These are phyloP conservation scores for Brachionus paranguensis DNA, from an alignment of 1,140 invertebrate species.

Conservation along the genomic window DNA sequence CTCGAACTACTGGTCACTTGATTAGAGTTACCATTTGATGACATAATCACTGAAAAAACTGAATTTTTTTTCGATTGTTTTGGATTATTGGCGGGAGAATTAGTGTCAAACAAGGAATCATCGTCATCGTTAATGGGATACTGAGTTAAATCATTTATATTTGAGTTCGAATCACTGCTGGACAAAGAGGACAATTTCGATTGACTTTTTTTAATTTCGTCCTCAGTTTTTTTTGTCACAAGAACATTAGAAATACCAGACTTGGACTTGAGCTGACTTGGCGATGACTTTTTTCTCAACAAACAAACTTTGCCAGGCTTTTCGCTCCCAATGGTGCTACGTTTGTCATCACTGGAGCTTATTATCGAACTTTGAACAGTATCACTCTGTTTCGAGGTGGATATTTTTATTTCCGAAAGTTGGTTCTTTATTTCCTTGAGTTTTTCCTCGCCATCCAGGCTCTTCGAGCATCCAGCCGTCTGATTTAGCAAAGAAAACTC, in stretches of 20 bases:
- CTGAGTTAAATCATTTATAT: neutral
- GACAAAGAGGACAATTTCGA: neutral
- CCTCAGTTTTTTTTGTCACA: neutral
- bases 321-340: neutral
- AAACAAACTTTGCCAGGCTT: neutral
- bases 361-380: conserved; percentile 5
- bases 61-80: neutral
- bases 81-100: neutral
- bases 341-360: neutral
- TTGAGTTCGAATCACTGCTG: neutral
- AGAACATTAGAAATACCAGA: neutral
- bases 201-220: neutral
- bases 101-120: conserved; percentile 2
- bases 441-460: neutral
- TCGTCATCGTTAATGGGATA: conserved; percentile 18
- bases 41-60: neutral
- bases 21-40: neutral
- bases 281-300: conserved; percentile 15
- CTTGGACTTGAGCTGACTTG: neutral
- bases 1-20: neutral
- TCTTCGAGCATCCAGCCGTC: conserved; percentile 12
- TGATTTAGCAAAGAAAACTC: conserved; percentile 1
- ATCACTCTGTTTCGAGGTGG: neutral
- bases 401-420: conserved; percentile 18
- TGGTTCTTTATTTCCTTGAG: conserved; percentile 21